Base-by-base conservation (phyloP, 2,888 invertebrate genomes). In the Cerastoderma edule region DNA sequence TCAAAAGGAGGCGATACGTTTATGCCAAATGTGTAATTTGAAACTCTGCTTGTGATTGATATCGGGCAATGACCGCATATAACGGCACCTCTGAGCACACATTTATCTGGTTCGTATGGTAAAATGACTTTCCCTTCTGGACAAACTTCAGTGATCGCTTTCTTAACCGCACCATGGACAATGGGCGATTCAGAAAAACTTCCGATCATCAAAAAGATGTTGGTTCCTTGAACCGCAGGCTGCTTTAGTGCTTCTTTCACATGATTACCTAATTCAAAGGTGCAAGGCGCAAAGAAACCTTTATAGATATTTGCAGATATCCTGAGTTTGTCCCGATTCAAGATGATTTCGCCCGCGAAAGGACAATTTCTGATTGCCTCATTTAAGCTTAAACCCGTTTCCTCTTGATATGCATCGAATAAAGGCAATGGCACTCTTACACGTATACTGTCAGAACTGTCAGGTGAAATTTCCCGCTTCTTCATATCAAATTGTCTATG, bases 401-500 rank as follows among this genome's bases (percentile, higher is more conserved):
- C 67, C 13, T 67, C 56, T 57, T 78, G 67, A 63, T 77, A 83
- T 0, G 67, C 64, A 2, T 74, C 30, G 0, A 35, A 28, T 2
- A 78, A 35, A 19, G 64, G 27, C 19, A 74, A 65, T 16, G 78
- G 78, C 22, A 78, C 66, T 65, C 68, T 74, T 4, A 77, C 30
- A 48, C 72, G 83, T 13, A 85, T 80, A 67, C 84, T 83, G 1
- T 78, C 80, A 0, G 39, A 54, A 1, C 72, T 72, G 5, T 44
- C 67, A 48, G 76, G 76, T 10, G 70, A 75, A 10, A 85, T 83
- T 56, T 75, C 78, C 28, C 83, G 69, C 33, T 85, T 85, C 46
- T 85, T 85, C 2, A 75, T 80, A 68, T 85, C 85, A 19, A 85
- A 50, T 70, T 83, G 81, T 10, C 85, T 39, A 19, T 75, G 74